These are phyloP conservation scores for Drosophila koepferae DNA, from an alignment of 2,888 invertebrate genomes.

Conservation along the genomic window DNA sequence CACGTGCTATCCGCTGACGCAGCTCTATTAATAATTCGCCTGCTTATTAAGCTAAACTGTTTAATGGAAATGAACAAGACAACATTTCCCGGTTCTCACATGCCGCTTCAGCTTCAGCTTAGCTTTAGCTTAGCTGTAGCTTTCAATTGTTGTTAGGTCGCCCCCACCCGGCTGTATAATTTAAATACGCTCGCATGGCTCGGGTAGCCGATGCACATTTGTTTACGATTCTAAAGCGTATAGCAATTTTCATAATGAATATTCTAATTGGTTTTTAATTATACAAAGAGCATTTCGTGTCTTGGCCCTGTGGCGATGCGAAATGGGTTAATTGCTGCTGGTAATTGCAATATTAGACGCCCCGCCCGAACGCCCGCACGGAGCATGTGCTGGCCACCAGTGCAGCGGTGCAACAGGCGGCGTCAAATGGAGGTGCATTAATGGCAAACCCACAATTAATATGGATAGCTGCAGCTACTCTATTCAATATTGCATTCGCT, in stretches of 20 bases:
- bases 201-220: conserved; percentile 61
- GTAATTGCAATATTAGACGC: conserved; percentile 79
- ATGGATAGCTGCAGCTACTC: conserved; percentile 27
- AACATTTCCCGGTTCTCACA: conserved; percentile 15
- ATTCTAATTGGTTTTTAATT: conserved; percentile 79
- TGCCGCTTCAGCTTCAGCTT: conserved; percentile 9
- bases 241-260: conserved; percentile 74
- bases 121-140: not conserved
- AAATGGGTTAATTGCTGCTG: conserved; percentile 74
- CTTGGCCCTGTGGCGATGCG: conserved; percentile 32
- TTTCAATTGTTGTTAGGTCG: not conserved
- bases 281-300: conserved; percentile 60
- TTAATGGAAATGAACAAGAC: conserved; percentile 29
- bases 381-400: conserved; percentile 5
- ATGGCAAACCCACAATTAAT: conserved; percentile 65
- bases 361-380: conserved; percentile 49
- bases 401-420: conserved; percentile 39
- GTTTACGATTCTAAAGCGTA: conserved; percentile 38
- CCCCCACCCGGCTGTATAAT: conserved; percentile 53
- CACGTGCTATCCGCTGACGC: conserved; percentile 43
- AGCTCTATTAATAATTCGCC: conserved; percentile 42
- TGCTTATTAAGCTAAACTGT: conserved; percentile 36
- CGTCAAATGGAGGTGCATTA: conserved; percentile 45
- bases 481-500: conserved; percentile 3
- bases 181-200: conserved; percentile 45